Base-by-base conservation (phyloP, 2,888 invertebrate genomes). In the Thelaira solivaga region DNA sequence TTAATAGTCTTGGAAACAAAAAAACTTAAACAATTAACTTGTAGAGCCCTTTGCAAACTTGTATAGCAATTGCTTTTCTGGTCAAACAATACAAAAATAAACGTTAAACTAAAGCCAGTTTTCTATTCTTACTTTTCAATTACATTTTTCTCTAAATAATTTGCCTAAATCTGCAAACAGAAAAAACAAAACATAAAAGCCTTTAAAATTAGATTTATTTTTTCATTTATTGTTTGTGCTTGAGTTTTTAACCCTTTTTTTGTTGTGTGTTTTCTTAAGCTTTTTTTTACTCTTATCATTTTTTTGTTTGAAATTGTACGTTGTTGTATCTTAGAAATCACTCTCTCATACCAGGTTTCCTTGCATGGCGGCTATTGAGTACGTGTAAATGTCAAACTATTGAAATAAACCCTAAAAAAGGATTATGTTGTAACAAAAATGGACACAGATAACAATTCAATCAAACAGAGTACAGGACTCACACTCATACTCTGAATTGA, bases 241-340 rank as follows among this genome's bases (percentile, higher is more conserved):
- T 65, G 41, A 53, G 74, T 74, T 49, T 65, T 16, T 43, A 67
- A 74, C 65, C 74, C n/a, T n/a, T n/a, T n/a, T n/a, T 74, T 73
- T 73, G 77, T 69, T 59, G 69, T 69, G n/a, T n/a, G n/a, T 73
- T 55, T 20, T 43, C 36, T 31, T 24, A 34, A 45, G 45, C 34
- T 34, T 22, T 51, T 53, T 59, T 22, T 26, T 45, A 29, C 7
- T 22, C 4, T 2, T 13, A 2, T 45, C n/a, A 18, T 5, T 36
- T 36, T 45, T 8, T 11, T 41, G 13, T 29, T 53, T 53, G 20
- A 20, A 53, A 26, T 71, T 71, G 24, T 64, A 31, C 68, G 62
- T 49, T 22, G 39, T 31, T 16, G 53, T 65, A 65, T 65, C 64
- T 0, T 6, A 43, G 13, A 53, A 65, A 22, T 22, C 34, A 59